Evolutionary conservation across 1,140 invertebrate genomes (phyloP).

Genomic region (Lordiphosa collinella): DNA sequence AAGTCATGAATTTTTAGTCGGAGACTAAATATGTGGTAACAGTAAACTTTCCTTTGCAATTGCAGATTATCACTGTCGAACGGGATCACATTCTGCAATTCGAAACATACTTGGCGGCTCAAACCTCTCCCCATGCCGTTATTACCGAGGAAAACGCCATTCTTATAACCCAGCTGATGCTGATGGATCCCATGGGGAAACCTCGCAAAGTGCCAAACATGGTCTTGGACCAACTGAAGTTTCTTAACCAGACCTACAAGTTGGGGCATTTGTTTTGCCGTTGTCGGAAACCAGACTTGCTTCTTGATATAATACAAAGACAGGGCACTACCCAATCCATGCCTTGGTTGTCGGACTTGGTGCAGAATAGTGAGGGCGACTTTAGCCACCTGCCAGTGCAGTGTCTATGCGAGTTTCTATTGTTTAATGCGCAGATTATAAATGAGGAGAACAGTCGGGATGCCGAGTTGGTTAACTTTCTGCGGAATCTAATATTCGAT

Average conservation of each 20-base stretch:
- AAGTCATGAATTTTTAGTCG: background rate
- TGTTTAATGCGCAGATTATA: constrained; percentile 83
- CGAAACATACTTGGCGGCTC: constrained; percentile 95
- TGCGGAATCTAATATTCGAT: constrained; percentile 85
- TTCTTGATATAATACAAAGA: constrained; percentile 95
- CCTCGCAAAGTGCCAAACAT: constrained; percentile 88
- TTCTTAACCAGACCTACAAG: constrained; percentile 88
- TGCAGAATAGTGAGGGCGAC: constrained; percentile 91
- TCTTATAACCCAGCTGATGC: constrained; percentile 89
- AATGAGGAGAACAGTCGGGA: constrained; percentile 75
- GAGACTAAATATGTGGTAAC: constrained; percentile 14
- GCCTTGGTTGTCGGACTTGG: constrained; percentile 97
- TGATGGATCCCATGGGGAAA: constrained; percentile 91
- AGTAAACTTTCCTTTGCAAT: background rate
- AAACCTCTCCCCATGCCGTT: constrained; percentile 87
- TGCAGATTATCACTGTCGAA: constrained; percentile 86
- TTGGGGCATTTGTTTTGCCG: constrained; percentile 95
- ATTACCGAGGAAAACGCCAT: constrained; percentile 95
- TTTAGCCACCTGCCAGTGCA: constrained; percentile 89
- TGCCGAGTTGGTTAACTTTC: constrained; percentile 88
- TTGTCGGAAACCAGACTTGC: constrained; percentile 93
- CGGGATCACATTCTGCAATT: constrained; percentile 94
- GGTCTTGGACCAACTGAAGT: constrained; percentile 90
- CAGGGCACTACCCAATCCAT: constrained; percentile 94
- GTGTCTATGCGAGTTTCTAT: constrained; percentile 96